Conservation (phyloP, 2,888 invertebrate species). For the Melikaiella ostensackeni region DNA sequence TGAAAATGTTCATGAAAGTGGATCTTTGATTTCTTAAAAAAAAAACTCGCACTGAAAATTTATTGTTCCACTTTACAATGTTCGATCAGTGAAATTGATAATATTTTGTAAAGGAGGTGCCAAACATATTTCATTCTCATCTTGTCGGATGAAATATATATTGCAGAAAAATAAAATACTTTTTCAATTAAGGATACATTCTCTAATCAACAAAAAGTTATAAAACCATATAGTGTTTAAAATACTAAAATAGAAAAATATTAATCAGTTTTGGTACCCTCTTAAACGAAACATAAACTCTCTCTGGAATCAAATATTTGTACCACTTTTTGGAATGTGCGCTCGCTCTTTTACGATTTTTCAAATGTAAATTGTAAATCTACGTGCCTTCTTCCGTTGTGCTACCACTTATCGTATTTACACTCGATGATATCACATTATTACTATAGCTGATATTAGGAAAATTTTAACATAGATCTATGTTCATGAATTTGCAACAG, state of each 20-base stretch:
- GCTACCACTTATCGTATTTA: slow-evolving; percentile 29
- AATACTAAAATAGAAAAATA: slow-evolving; percentile 1
- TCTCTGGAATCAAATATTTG: slow-evolving; percentile 2
- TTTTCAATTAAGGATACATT: background rate
- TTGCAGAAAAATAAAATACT: background rate
- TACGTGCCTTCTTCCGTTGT: slow-evolving; percentile 38
- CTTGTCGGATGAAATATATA: background rate
- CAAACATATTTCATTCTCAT: slow-evolving; percentile 13
- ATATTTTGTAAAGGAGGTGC: slow-evolving; percentile 13
- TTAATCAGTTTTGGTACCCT: slow-evolving; percentile 28
- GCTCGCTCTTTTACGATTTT: slow-evolving; percentile 6
- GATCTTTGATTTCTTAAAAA: background rate
- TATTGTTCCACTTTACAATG: background rate
- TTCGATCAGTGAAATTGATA: slow-evolving; percentile 11
- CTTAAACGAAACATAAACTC: slow-evolving; percentile 23
- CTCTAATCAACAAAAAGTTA: background rate
- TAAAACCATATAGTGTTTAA: background rate
- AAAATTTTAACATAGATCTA: background rate
- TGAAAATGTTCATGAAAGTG: slow-evolving; percentile 1
- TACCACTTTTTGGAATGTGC: background rate
- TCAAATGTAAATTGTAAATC: slow-evolving; percentile 32
- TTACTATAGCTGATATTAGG: background rate
- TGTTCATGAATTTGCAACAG: background rate
- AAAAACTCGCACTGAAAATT: slow-evolving; percentile 4
- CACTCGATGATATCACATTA: slow-evolving; percentile 23